phyloP scores from a whole-genome alignment of 2,113 vertebrate species.

The Pachycephala philippinensis region DNA sequence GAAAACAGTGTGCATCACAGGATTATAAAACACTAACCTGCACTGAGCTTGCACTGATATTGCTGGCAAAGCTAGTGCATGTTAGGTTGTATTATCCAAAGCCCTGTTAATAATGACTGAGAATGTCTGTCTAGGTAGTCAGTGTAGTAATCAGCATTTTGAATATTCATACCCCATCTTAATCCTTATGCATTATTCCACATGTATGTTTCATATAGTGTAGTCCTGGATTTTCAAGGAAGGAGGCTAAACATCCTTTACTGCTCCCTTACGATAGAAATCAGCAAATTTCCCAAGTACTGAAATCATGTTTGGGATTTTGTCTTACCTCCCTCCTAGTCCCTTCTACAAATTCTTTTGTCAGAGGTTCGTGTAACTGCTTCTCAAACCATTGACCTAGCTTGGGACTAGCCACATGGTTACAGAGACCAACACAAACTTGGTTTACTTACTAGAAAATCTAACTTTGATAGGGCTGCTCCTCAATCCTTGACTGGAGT shows the following conservation, averaged over 20 bases:
- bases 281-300: background rate
- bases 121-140: background rate
- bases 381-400: slow-evolving; percentile 3
- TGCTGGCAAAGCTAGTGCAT: background rate
- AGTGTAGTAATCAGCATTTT: background rate
- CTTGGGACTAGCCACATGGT: background rate
- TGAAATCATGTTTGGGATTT: background rate
- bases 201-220: background rate
- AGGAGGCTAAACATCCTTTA: background rate
- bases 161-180: background rate
- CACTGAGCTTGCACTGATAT: background rate
- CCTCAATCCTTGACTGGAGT: background rate
- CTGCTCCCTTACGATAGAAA: background rate
- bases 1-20: background rate
- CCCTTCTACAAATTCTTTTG: background rate
- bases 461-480: background rate
- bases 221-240: background rate
- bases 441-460: background rate
- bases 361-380: background rate
- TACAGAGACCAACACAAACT: background rate
- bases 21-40: background rate
- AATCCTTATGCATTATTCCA: background rate
- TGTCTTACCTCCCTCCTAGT: background rate
- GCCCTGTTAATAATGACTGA: background rate
- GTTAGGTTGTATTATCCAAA: background rate